These are phyloP conservation scores for Melitaea cinxia DNA, from an alignment of 1,140 invertebrate genomes.

Conservation along the genomic window DNA sequence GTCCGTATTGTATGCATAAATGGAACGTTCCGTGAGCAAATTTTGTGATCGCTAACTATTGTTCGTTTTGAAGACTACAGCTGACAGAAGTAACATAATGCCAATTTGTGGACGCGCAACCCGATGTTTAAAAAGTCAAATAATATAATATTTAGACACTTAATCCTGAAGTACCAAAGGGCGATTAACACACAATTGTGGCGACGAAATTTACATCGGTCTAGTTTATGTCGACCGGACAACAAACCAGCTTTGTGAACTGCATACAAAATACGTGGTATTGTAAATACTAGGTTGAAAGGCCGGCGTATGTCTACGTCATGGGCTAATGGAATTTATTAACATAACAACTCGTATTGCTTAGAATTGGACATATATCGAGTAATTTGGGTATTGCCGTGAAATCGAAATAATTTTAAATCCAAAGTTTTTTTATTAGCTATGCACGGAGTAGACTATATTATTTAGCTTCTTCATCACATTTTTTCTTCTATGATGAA, in stretches of 20 bases:
- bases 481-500: too few species aligned
- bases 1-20: conserved; percentile 39
- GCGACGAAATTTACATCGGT: conserved; percentile 44
- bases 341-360: conserved; percentile 27
- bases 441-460: too few species aligned
- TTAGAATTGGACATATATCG: conserved; percentile 15
- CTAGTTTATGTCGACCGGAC: conserved; percentile 40
- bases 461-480: too few species aligned
- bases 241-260: conserved; percentile 38
- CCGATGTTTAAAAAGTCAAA: conserved; percentile 30
- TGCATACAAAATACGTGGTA: conserved; percentile 44
- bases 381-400: conserved; percentile 11
- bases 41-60: conserved; percentile 34
- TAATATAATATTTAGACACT: conserved; percentile 34
- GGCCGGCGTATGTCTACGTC: conserved; percentile 30
- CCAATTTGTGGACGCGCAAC: conserved; percentile 27
- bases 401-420: conserved; percentile 7
- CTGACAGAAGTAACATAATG: conserved; percentile 16
- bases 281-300: conserved; percentile 39
- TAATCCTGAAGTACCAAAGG: conserved; percentile 32
- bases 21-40: conserved; percentile 36
- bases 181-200: conserved; percentile 55
- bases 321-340: conserved; percentile 32
- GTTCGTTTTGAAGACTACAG: conserved; percentile 18
- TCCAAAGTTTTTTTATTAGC: too few species aligned